Conservation (phyloP, 2,888 invertebrate genomes). For the Timema podura region DNA sequence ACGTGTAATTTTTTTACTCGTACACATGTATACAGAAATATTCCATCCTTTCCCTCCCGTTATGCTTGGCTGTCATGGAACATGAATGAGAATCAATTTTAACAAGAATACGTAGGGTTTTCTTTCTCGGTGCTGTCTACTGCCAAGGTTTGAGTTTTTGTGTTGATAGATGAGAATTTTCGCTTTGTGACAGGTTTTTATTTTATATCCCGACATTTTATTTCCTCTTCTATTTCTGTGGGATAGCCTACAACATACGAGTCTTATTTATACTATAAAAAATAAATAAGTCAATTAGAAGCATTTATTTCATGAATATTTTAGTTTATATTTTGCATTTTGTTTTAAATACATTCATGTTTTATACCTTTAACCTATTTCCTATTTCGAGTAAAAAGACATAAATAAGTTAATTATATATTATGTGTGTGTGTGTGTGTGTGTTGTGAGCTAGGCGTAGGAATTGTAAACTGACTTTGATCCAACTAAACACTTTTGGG, state of each 20-base stretch:
- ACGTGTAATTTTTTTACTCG: slow-evolving; percentile 8
- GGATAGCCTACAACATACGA: background rate
- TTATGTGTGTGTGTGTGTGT: no score
- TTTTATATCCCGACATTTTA: background rate
- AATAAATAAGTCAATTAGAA: no score
- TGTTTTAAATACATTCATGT: no score
- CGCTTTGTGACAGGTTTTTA: slow-evolving; percentile 13
- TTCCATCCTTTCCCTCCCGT: slow-evolving; percentile 3
- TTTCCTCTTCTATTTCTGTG: background rate
- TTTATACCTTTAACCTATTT: no score
- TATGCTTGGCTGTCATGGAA: slow-evolving; percentile 15
- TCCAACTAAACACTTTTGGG: no score
- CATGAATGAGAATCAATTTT: slow-evolving; percentile 20
- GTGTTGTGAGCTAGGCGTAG: no score
- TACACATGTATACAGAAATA: background rate
- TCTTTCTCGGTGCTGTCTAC: background rate
- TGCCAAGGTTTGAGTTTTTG: background rate
- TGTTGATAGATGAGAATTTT: slow-evolving; percentile 16
- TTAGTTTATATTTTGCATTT: no score
- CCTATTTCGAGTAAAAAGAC: no score
- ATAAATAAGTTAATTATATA: no score
- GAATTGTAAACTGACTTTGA: no score
- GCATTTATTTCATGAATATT: no score
- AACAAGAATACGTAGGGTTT: background rate
- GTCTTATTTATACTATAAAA: no score